These are phyloP conservation scores for Sebastes vulpes DNA, from an alignment of 2,797 vertebrate genomes.

Conservation along the genomic window DNA sequence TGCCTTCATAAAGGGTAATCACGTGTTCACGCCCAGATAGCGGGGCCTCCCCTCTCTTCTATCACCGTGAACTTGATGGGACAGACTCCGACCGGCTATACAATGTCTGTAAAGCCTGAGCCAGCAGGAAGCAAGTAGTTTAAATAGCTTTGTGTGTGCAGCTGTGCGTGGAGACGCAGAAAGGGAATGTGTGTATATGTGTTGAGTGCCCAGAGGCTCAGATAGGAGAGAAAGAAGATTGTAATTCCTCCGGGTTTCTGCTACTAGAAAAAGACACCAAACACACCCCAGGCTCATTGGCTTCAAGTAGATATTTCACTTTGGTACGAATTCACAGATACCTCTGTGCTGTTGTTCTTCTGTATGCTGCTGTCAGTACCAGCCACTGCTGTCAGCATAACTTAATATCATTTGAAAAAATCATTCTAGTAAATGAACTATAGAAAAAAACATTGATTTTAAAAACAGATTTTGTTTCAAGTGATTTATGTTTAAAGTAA, in stretches of 20 bases:
- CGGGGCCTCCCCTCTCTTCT: background rate
- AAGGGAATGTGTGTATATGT: slow-evolving; percentile 4
- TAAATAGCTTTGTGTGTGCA: slow-evolving; percentile 37
- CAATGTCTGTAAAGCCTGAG: slow-evolving; percentile 18
- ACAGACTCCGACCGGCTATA: background rate
- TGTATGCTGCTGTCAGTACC: background rate
- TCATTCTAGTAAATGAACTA: background rate
- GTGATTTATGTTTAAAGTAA: background rate
- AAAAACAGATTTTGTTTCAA: background rate
- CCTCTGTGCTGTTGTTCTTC: background rate
- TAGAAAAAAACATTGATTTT: background rate
- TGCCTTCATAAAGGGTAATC: slow-evolving; percentile 29
- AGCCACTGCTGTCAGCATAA: background rate
- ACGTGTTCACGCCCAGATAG: slow-evolving; percentile 10
- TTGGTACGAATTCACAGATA: background rate
- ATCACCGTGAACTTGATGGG: slow-evolving; percentile 17
- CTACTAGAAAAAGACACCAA: slow-evolving; percentile 4
- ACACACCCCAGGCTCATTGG: background rate
- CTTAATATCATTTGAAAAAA: background rate
- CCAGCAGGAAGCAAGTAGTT: slow-evolving; percentile 25
- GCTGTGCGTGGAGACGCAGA: slow-evolving; percentile 11
- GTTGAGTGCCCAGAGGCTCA: slow-evolving; percentile 3
- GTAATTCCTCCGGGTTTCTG: slow-evolving; percentile 9
- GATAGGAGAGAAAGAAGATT: slow-evolving; percentile 10
- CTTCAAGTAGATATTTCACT: slow-evolving; percentile 5